Conservation (phyloP, 2,113 vertebrate species). For the Thunnus maccoyii region DNA sequence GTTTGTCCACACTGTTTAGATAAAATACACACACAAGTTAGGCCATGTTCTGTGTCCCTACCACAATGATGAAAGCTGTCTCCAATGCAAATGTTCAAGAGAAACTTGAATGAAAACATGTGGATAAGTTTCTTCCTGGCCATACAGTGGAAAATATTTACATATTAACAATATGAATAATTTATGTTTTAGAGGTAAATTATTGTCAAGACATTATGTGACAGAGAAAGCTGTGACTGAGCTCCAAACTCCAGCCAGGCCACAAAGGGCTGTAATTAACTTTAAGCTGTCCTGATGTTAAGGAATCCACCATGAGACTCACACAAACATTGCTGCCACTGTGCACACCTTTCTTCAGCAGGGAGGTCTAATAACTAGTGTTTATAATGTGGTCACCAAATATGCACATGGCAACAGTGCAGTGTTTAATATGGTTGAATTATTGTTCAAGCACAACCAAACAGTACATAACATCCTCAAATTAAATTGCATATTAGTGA, state of each 20-base stretch:
- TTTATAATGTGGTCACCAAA: slow-evolving; percentile 57
- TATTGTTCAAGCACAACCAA: slow-evolving; percentile 40
- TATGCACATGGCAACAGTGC: slow-evolving; percentile 37
- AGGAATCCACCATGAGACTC: slow-evolving; percentile 46
- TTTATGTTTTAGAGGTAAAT: slow-evolving; percentile 14
- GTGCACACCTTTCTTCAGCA: slow-evolving; percentile 44
- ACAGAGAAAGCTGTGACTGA: slow-evolving; percentile 44
- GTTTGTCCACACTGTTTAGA: slow-evolving; percentile 28
- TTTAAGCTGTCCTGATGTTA: slow-evolving; percentile 51
- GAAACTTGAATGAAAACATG: slow-evolving; percentile 53
- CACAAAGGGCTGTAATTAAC: slow-evolving; percentile 44
- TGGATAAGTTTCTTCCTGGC: slow-evolving; percentile 32
- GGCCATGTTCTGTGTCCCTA: slow-evolving; percentile 11
- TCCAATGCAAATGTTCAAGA: slow-evolving; percentile 42
- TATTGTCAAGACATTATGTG: slow-evolving; percentile 27
- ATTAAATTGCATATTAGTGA: slow-evolving; percentile 46
- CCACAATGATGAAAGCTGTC: slow-evolving; percentile 39
- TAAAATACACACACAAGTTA: slow-evolving; percentile 24
- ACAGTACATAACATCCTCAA: slow-evolving; percentile 42
- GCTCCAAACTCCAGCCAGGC: slow-evolving; percentile 30
- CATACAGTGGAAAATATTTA: slow-evolving; percentile 54
- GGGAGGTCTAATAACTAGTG: slow-evolving; percentile 41
- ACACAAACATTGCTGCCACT: slow-evolving; percentile 45
- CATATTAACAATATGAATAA: slow-evolving; percentile 23
- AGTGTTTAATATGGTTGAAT: slow-evolving; percentile 16